Percentiles rank a stretch among this genome's conserved stretches.
Conservation (phyloP, 2,797 vertebrate species). For the Chaetodon trifasciatus region DNA sequence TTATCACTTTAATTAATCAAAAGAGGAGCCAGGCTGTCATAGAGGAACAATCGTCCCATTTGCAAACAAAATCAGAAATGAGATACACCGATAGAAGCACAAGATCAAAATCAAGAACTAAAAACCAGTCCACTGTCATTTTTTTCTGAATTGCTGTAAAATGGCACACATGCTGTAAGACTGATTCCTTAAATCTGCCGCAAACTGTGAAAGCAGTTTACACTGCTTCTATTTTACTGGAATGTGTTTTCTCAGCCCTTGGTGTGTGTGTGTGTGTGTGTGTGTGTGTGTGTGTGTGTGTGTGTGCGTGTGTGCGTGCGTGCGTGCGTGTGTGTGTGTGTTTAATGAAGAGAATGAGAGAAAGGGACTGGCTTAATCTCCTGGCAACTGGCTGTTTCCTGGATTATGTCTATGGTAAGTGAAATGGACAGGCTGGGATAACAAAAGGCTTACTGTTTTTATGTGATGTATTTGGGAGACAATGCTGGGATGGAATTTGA, state of each 20-base stretch:
- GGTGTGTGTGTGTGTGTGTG: conserved; percentile 9
- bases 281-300: conserved; percentile 10
- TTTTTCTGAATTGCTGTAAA: not conserved
- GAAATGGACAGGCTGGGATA: conserved; percentile 11
- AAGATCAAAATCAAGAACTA: not conserved
- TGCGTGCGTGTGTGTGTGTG: not conserved
- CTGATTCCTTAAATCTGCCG: conserved; percentile 51
- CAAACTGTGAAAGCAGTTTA: conserved; percentile 55
- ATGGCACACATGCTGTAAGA: conserved; percentile 16
- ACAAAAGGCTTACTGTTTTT: not conserved
- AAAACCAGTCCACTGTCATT: not conserved
- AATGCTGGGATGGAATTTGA: not conserved
- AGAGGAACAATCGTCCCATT: not conserved
- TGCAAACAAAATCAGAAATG: not conserved
- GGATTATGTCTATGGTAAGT: conserved; percentile 36
- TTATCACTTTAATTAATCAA: too few species aligned
- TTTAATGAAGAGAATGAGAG: conserved; percentile 4
- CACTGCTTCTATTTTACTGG: conserved; percentile 31
- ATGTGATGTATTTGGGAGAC: not conserved
- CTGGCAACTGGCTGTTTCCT: conserved; percentile 46
- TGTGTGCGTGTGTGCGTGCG: conserved; percentile 6
- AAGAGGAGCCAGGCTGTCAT: not conserved
- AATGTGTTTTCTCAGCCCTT: conserved; percentile 51
- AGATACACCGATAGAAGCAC: not conserved
- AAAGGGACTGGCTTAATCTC: conserved; percentile 30